Evolutionary conservation across 2,797 vertebrate genomes (phyloP), one percentile per base, ranked within the genome.

Genomic region (Anguilla anguilla): DNA sequence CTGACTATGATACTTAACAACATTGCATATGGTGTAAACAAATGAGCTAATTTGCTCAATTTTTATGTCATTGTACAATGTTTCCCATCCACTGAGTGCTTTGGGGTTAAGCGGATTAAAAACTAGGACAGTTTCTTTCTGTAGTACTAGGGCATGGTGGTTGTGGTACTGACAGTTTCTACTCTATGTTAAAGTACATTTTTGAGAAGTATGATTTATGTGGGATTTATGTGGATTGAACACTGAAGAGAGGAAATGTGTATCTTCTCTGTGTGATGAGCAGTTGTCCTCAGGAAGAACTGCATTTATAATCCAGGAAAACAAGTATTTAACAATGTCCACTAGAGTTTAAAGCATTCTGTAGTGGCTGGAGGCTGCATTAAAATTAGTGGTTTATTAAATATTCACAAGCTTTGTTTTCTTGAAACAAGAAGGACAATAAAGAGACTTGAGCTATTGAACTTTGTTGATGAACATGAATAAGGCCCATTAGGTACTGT

Each of bases 281-380:
- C 43, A 46, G 43, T 46, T 46, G 53, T 55, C 25, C 25, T 6
- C n/a, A 61, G 7, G 6, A 69, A 67, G 64, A 67, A 69, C 25
- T 69, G 25, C 69, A 72, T 72, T 72, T 72, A 35, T 13, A 31
- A 72, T 67, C 53, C 72, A 15, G 43, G 39, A 87, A 25, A 88
- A 74, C n/a, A 19, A 61, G 72, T 46, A 53, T 79, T 59, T 74
- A 19, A 59, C 13, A 87, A 87, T 84, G 81, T 22, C 87, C 72
- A 72, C 72, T 85, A 87, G 79, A 85, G 72, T 87, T 87, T 49
- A 81, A 87, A 46, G 57, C 67, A 39, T 59, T 43, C 74, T 77
- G 31, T 17, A 4, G 74, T 0, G 43, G 15, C 74, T 39, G 15
- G 74, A 77, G 74, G 46, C 19, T 81, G 19, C 46, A 82, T n/a